A percentile compares a stretch with the other conserved stretches of the same genome.
Conservation (phyloP, 2,888 invertebrate species). For the Colletes collaris region DNA sequence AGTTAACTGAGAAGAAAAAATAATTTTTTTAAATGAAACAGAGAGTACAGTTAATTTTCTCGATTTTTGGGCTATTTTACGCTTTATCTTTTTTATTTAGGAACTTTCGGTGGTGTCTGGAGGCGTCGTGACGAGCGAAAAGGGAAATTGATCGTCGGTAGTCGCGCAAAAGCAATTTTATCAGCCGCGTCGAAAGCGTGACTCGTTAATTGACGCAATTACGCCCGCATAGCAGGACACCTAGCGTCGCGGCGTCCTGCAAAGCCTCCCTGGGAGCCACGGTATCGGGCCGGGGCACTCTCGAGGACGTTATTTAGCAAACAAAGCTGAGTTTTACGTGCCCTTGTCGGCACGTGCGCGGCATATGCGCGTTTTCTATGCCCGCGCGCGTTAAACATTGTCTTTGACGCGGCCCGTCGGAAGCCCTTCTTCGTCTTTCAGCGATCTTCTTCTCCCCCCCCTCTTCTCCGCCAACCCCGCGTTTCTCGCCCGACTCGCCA, state of each 20-base stretch:
- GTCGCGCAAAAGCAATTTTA: slow-evolving; percentile 40
- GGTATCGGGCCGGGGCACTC: slow-evolving; percentile 68
- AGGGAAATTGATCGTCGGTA: slow-evolving; percentile 3
- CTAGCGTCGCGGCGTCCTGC: slow-evolving; percentile 48
- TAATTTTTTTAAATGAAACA: no score
- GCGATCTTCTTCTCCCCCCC: slow-evolving; percentile 19
- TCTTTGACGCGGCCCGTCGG: slow-evolving; percentile 82
- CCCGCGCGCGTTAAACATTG: slow-evolving; percentile 79
- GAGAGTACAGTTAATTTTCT: no score
- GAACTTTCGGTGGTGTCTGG: background rate
- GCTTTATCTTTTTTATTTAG: no score
- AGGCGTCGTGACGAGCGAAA: background rate
- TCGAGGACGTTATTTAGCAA: slow-evolving; percentile 81
- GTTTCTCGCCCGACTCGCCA: slow-evolving; percentile 21
- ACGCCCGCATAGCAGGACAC: slow-evolving; percentile 56
- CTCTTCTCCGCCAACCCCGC: background rate
- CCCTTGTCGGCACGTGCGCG: slow-evolving; percentile 81
- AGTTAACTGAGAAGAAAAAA: no score
- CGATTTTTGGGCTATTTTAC: no score
- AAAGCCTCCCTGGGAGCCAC: slow-evolving; percentile 41
- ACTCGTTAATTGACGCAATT: slow-evolving; percentile 59
- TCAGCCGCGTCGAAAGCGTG: slow-evolving; percentile 31
- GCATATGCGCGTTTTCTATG: slow-evolving; percentile 78
- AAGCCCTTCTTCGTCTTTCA: slow-evolving; percentile 72
- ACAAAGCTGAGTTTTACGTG: slow-evolving; percentile 80